Evolutionary conservation across 1,140 invertebrate genomes (phyloP), one percentile per base, ranked within the genome.

Genomic region (Drosophila quadrilineata): DNA sequence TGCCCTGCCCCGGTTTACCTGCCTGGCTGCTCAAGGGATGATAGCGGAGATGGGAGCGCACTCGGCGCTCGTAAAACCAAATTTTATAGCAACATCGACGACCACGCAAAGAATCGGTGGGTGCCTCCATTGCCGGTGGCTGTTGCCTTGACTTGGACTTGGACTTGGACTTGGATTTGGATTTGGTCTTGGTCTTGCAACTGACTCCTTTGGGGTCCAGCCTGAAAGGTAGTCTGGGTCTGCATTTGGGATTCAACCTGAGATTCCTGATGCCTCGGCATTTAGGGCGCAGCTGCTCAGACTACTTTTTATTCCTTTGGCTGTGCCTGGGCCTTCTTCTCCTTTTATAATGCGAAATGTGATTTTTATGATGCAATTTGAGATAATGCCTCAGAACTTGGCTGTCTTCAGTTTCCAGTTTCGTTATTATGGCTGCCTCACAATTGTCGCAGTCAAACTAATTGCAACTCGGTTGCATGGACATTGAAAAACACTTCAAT

Each of bases 291-390:
- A 82, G 77, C 77, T 82, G 77, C 10, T 19, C 22, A 17, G 5
- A 6, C 16, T 33, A 21, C 19, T n/a, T 67, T 46, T 26, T 54
- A 26, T 28, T 17, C 16, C n/a, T 24, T 38, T n/a, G n/a, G n/a
- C n/a, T n/a, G n/a, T n/a, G n/a, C n/a, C n/a, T n/a, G n/a, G n/a
- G n/a, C n/a, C n/a, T n/a, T n/a, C n/a, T n/a, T n/a, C n/a, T n/a
- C n/a, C n/a, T 58, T 82, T 84, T 84, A 84, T 84, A 85, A 85
- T 77, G 69, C 77, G 56, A 84, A 84, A 84, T 84, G 77, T 85
- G 77, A 85, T 84, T 84, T 84, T 84, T 84, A 84, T 69, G 77
- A 74, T 52, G 59, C 77, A 72, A 77, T 84, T 84, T 77, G 71
- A 74, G 79, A 73, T 77, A 84, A 73, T 77, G 73, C 73, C 29